Evolutionary conservation across 2,888 invertebrate species (phyloP).

Genomic region (Drosophila parthenogenetica): DNA sequence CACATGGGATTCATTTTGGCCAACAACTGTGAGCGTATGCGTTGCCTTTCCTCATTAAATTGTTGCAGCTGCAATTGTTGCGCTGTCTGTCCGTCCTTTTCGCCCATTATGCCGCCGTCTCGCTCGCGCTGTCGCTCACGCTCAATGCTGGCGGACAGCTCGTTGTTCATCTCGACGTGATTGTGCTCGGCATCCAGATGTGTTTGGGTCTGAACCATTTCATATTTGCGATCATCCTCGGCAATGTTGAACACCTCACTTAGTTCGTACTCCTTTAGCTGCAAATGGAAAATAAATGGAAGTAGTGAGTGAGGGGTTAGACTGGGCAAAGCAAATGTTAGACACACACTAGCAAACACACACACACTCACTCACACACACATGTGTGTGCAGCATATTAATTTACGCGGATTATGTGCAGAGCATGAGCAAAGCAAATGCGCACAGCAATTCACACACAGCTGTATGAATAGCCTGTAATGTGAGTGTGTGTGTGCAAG

Average conservation of each 20-base stretch:
- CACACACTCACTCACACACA: slow-evolving; percentile 22
- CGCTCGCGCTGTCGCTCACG: slow-evolving; percentile 90
- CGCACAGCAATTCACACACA: slow-evolving; percentile 42
- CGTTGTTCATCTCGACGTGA: slow-evolving; percentile 89
- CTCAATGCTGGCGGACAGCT: slow-evolving; percentile 92
- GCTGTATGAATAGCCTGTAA: slow-evolving; percentile 25
- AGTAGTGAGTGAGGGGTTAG: slow-evolving; percentile 15
- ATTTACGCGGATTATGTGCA: slow-evolving; percentile 76
- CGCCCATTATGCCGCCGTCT: slow-evolving; percentile 26
- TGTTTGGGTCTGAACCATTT: slow-evolving; percentile 87
- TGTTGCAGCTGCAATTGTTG: slow-evolving; percentile 76
- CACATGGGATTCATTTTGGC: slow-evolving; percentile 85
- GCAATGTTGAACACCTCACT: slow-evolving; percentile 94
- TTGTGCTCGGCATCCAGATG: slow-evolving; percentile 85
- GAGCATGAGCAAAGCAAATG: slow-evolving; percentile 56
- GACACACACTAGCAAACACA: slow-evolving; percentile 26
- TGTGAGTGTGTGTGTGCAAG: slow-evolving; percentile 15
- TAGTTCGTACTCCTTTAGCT: slow-evolving; percentile 95
- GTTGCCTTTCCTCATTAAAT: slow-evolving; percentile 86
- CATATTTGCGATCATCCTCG: slow-evolving; percentile 92
- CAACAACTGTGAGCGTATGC: slow-evolving; percentile 83
- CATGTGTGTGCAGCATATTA: slow-evolving; percentile 74
- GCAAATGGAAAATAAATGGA: slow-evolving; percentile 55
- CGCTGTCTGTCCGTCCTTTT: slow-evolving; percentile 34
- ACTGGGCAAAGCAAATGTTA: slow-evolving; percentile 53